Evolutionary conservation across 2,113 vertebrate species (phyloP).

Genomic region (Otus sunia): DNA sequence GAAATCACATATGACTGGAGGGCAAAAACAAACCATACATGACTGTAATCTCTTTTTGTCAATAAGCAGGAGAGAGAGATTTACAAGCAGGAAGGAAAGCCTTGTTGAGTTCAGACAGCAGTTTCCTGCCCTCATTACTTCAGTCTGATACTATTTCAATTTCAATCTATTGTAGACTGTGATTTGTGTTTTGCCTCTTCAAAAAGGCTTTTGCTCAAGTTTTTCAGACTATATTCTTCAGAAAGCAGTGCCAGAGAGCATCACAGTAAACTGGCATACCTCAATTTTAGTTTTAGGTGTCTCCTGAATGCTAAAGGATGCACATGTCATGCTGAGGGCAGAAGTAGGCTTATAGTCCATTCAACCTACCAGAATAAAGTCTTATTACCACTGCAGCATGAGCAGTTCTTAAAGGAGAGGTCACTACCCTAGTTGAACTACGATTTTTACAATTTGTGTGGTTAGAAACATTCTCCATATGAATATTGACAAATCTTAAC

Average conservation of each 20-base stretch:
- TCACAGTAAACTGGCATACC: background rate
- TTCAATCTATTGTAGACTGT: slow-evolving; percentile 65
- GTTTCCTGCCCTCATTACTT: slow-evolving; percentile 73
- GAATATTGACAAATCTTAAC: background rate
- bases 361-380: background rate
- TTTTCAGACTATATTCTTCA: slow-evolving; percentile 28
- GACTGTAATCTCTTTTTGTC: slow-evolving; percentile 70
- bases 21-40: slow-evolving; percentile 59
- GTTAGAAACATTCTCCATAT: background rate
- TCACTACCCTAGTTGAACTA: background rate
- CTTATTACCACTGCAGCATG: background rate
- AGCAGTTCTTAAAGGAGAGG: background rate
- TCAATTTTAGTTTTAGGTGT: background rate
- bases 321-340: background rate
- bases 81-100: slow-evolving; percentile 78
- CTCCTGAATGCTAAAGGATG: background rate
- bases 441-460: background rate
- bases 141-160: slow-evolving; percentile 68
- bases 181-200: slow-evolving; percentile 57
- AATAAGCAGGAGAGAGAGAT: slow-evolving; percentile 70
- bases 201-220: slow-evolving; percentile 50
- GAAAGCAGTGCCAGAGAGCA: background rate
- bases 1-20: slow-evolving; percentile 57
- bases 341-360: background rate
- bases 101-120: slow-evolving; percentile 69